Evolutionary conservation across 1,140 invertebrate species (phyloP).

Genomic region (Drosophila athabasca): DNA sequence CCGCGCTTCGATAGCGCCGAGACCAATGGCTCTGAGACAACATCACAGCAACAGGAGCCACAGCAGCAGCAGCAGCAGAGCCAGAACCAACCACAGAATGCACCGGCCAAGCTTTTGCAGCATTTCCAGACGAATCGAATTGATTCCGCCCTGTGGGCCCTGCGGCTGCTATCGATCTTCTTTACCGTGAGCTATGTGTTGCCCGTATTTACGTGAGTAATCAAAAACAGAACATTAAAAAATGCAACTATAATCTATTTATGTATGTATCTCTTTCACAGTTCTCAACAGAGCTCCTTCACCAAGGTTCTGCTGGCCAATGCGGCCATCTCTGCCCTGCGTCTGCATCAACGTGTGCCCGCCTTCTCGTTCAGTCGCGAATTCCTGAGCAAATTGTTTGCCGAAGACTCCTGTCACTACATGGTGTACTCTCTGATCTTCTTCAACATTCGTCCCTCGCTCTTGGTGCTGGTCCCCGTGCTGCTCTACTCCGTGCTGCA

Average conservation of each 20-base stretch:
- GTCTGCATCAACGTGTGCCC: constrained; percentile 96
- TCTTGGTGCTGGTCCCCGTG: constrained; percentile 94
- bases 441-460: constrained; percentile 93
- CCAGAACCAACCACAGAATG: constrained; percentile 66
- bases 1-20: constrained; percentile 51
- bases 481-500: constrained; percentile 96
- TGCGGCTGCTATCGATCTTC: constrained; percentile 91
- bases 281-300: constrained; percentile 92
- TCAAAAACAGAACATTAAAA: too few relatives aligned
- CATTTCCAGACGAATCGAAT: constrained; percentile 93
- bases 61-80: constrained; percentile 43
- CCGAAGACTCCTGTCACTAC: constrained; percentile 98
- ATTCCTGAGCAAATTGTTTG: constrained; percentile 90
- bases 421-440: constrained; percentile 97
- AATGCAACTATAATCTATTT: constrained; percentile 9
- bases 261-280: constrained; percentile 83
- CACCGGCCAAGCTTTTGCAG: constrained; percentile 87
- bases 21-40: constrained; percentile 36
- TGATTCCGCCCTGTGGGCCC: constrained; percentile 92
- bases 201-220: constrained; percentile 92
- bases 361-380: constrained; percentile 91
- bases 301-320: constrained; percentile 95
- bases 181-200: constrained; percentile 93
- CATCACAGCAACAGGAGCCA: constrained; percentile 47
- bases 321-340: constrained; percentile 95